A percentile compares a stretch with the other conserved stretches of the same genome.
These are phyloP conservation scores for Melieria omissa DNA, from an alignment of 2,888 invertebrate species.

Conservation along the genomic window DNA sequence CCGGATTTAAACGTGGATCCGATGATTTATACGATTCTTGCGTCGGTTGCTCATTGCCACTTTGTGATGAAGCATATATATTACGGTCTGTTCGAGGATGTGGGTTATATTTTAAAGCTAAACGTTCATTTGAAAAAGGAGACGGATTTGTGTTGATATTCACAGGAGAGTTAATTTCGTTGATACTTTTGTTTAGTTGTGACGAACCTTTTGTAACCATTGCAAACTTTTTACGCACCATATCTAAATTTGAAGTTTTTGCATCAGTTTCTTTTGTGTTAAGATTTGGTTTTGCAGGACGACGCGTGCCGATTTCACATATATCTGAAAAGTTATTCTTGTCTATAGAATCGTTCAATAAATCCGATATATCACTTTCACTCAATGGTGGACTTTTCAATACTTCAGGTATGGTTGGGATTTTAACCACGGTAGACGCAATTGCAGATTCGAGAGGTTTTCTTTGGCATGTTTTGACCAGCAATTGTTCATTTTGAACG, in stretches of 20 bases:
- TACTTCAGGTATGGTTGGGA: conserved; percentile 51
- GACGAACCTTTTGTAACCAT: conserved; percentile 45
- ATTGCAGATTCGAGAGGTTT: conserved; percentile 19
- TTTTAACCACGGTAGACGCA: conserved; percentile 30
- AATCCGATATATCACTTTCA: conserved; percentile 53
- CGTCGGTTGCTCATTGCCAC: no score
- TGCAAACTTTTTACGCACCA: conserved; percentile 52
- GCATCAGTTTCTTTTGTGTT: background rate
- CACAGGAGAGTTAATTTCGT: conserved; percentile 17
- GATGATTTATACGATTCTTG: background rate
- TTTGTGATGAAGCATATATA: no score
- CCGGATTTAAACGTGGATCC: conserved; percentile 42
- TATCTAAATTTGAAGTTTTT: conserved; percentile 43
- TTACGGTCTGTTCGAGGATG: conserved; percentile 59
- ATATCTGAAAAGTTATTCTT: conserved; percentile 16
- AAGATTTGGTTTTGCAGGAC: conserved; percentile 12
- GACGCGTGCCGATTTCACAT: conserved; percentile 41
- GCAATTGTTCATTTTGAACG: conserved; percentile 43
- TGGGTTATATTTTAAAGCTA: conserved; percentile 68
- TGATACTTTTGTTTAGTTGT: conserved; percentile 28
- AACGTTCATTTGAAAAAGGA: conserved; percentile 39
- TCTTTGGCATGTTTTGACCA: conserved; percentile 11
- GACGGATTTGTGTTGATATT: background rate
- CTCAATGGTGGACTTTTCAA: conserved; percentile 57
- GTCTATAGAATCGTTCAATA: conserved; percentile 48